These are phyloP conservation scores for Pseudopipra pipra DNA, from an alignment of 2,113 vertebrate genomes.

Conservation along the genomic window DNA sequence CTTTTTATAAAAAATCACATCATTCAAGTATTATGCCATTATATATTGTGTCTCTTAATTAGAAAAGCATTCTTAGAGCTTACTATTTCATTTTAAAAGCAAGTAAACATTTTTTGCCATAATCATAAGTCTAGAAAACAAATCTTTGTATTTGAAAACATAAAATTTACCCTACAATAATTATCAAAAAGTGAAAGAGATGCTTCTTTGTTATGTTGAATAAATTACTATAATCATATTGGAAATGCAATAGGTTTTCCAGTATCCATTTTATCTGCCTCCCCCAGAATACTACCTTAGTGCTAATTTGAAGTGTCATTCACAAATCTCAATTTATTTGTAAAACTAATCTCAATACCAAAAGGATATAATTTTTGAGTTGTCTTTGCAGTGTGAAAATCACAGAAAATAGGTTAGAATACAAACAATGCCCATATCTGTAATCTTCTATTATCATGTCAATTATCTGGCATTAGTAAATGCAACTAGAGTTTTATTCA, in stretches of 20 bases:
- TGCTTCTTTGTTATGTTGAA: neutral
- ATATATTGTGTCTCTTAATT: neutral
- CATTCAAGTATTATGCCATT: neutral
- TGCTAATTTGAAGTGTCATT: conserved; percentile 20
- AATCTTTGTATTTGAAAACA: neutral
- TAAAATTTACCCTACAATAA: neutral
- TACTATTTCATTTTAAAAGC: conserved; percentile 1
- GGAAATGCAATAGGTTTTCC: conserved; percentile 1
- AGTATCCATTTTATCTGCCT: neutral
- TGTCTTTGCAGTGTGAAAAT: conserved; percentile 5
- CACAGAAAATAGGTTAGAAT: conserved; percentile 22
- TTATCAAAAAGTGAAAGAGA: neutral
- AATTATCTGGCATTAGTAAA: conserved; percentile 40
- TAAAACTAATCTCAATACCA: conserved; percentile 4
- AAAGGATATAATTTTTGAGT: conserved; percentile 15
- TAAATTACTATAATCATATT: conserved; percentile 1
- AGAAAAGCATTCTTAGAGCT: neutral
- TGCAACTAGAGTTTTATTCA: conserved; percentile 27
- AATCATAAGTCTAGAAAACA: neutral
- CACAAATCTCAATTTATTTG: conserved; percentile 11
- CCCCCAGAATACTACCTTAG: neutral
- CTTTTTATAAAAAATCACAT: neutral
- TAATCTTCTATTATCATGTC: conserved; percentile 43
- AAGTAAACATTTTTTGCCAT: neutral
- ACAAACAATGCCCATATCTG: neutral